phyloP scores from a whole-genome alignment of 1,140 invertebrate genomes.

The Antheraea mylitta region DNA sequence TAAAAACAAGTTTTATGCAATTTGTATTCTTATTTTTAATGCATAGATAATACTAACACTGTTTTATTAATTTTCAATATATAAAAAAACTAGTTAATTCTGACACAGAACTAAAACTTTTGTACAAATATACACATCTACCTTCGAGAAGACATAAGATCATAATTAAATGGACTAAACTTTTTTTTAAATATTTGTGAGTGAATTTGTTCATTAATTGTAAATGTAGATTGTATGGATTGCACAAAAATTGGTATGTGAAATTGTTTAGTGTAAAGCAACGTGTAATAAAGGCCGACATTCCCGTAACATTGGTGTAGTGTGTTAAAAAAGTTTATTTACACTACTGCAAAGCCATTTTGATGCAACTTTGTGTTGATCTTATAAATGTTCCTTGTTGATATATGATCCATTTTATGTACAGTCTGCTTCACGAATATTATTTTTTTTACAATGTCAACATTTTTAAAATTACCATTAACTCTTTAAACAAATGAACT shows the following conservation, averaged over 20 bases:
- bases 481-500: too few species aligned
- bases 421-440: slow-evolving; percentile 10
- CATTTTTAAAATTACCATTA: neutral
- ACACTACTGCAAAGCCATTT: neutral
- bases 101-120: neutral
- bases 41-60: neutral
- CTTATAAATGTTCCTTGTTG: slow-evolving; percentile 8
- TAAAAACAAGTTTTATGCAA: neutral
- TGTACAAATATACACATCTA: neutral
- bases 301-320: slow-evolving; percentile 1
- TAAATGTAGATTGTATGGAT: neutral
- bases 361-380: slow-evolving; percentile 6
- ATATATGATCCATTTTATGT: slow-evolving; percentile 9
- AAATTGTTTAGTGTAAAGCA: neutral
- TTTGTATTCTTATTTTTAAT: neutral
- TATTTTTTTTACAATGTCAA: neutral
- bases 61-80: neutral
- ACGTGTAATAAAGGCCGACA: neutral
- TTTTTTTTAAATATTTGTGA: neutral
- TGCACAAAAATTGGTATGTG: neutral
- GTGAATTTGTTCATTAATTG: neutral
- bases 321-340: neutral
- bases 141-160: neutral
- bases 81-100: neutral
- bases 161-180: neutral